Conservation (phyloP, 53 echinoderm and acorn worm genomes). For the Holothuria scabra region DNA sequence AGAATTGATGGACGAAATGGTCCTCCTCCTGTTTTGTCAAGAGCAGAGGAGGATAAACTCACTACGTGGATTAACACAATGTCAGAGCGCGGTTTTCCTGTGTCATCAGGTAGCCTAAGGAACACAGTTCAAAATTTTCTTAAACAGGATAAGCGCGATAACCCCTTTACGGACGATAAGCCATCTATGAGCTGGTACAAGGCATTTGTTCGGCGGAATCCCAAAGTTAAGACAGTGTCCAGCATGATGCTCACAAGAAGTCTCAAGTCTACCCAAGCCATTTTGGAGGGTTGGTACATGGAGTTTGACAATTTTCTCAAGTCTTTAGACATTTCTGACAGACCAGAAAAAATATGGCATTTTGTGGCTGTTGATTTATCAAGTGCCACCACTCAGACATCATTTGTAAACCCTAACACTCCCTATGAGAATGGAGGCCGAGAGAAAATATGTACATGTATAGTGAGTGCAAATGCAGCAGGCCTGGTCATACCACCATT, state of each 20-base stretch:
- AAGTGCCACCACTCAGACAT: background rate
- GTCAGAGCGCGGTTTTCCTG: slow-evolving; percentile 60
- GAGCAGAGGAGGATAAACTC: slow-evolving; percentile 63
- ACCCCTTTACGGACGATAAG: slow-evolving; percentile 64
- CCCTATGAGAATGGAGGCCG: background rate
- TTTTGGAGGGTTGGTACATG: slow-evolving; percentile 57
- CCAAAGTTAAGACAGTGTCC: slow-evolving; percentile 48
- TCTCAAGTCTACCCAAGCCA: slow-evolving; percentile 38
- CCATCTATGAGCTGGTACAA: slow-evolving; percentile 70
- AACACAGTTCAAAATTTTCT: slow-evolving; percentile 68
- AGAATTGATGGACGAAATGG: slow-evolving; percentile 51
- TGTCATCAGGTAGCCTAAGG: slow-evolving; percentile 52
- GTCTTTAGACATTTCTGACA: slow-evolving; percentile 46
- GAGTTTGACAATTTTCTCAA: slow-evolving; percentile 56
- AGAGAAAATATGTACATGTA: slow-evolving; percentile 38
- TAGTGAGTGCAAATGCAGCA: slow-evolving; percentile 54
- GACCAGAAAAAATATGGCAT: slow-evolving; percentile 55
- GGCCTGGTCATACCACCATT: slow-evolving; percentile 61
- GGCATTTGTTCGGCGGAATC: slow-evolving; percentile 59
- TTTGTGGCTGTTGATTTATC: slow-evolving; percentile 46
- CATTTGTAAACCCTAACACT: background rate
- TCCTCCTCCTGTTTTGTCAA: slow-evolving; percentile 61
- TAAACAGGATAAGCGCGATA: slow-evolving; percentile 60
- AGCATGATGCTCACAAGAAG: slow-evolving; percentile 51
- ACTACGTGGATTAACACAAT: slow-evolving; percentile 59